Percentiles rank a stretch among this genome's conserved stretches.
phyloP scores from a whole-genome alignment of 2,113 vertebrate genomes.

The Tragulus kanchil region DNA sequence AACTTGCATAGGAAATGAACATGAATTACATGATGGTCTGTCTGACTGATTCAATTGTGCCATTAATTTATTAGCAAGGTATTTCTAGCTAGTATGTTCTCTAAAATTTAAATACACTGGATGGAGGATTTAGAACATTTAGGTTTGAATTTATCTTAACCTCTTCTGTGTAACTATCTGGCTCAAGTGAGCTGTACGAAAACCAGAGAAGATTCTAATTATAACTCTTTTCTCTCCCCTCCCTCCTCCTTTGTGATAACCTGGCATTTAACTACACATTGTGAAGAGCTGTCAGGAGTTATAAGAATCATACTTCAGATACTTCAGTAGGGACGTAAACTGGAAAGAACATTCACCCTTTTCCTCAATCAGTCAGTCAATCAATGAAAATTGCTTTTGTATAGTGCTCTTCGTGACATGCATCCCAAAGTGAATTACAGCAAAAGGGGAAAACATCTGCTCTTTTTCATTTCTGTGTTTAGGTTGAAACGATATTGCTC shows the following conservation, averaged over 20 bases:
- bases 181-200: constrained; percentile 46
- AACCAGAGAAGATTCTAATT: constrained; percentile 53
- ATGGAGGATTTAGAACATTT: neutral
- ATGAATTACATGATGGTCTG: neutral
- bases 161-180: neutral
- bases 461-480: constrained; percentile 75
- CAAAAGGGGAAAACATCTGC: constrained; percentile 74
- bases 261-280: constrained; percentile 77
- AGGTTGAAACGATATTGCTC: constrained; percentile 72
- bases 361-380: constrained; percentile 81
- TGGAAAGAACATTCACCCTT: constrained; percentile 77
- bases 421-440: constrained; percentile 80
- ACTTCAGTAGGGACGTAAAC: constrained; percentile 69
- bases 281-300: constrained; percentile 80
- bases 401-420: constrained; percentile 75
- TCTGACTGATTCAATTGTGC: neutral
- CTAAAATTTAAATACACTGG: neutral
- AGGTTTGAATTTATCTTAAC: constrained; percentile 4
- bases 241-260: neutral
- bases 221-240: neutral
- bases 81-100: constrained; percentile 40
- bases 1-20: neutral
- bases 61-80: neutral
- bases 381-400: constrained; percentile 85
- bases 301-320: constrained; percentile 77